Percentiles rank a stretch among this genome's conserved stretches.
These are phyloP conservation scores for Chaetodon auriga DNA, from an alignment of 2,113 vertebrate genomes.

Conservation along the genomic window DNA sequence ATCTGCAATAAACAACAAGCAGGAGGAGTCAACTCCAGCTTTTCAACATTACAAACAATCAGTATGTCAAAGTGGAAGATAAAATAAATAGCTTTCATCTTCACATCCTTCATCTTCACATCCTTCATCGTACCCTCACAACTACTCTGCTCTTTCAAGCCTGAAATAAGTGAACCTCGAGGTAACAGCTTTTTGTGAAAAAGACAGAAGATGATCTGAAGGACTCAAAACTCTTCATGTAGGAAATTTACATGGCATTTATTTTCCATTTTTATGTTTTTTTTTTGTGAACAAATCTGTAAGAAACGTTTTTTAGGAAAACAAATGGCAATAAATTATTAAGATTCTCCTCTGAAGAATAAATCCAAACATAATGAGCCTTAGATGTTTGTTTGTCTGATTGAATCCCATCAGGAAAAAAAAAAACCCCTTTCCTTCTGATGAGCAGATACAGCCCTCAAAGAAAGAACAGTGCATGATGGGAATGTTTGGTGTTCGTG, in stretches of 20 bases:
- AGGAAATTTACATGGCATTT: not conserved
- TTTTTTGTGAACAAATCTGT: not conserved
- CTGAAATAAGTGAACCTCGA: not conserved
- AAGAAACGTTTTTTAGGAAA: not conserved
- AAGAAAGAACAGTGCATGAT: conserved; percentile 25
- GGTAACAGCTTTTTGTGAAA: not conserved
- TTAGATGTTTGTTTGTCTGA: not conserved
- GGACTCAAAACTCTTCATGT: not conserved
- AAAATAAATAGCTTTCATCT: not conserved
- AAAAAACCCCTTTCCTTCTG: not conserved
- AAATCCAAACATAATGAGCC: not conserved
- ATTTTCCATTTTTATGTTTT: not conserved
- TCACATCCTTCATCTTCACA: no score
- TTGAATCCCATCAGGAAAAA: conserved; percentile 1
- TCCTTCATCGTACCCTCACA: not conserved
- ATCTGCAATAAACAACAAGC: not conserved
- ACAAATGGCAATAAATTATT: not conserved
- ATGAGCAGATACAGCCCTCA: conserved; percentile 12
- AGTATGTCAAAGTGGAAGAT: not conserved
- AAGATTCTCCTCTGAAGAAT: not conserved
- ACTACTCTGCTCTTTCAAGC: not conserved
- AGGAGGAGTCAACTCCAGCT: not conserved
- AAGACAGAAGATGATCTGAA: not conserved
- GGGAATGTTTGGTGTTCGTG: conserved; percentile 29
- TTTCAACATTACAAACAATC: not conserved